Evolutionary conservation across 2,113 vertebrate genomes (phyloP), one percentile per base, ranked within the genome.

Genomic region (Paraplagusia blochii): DNA sequence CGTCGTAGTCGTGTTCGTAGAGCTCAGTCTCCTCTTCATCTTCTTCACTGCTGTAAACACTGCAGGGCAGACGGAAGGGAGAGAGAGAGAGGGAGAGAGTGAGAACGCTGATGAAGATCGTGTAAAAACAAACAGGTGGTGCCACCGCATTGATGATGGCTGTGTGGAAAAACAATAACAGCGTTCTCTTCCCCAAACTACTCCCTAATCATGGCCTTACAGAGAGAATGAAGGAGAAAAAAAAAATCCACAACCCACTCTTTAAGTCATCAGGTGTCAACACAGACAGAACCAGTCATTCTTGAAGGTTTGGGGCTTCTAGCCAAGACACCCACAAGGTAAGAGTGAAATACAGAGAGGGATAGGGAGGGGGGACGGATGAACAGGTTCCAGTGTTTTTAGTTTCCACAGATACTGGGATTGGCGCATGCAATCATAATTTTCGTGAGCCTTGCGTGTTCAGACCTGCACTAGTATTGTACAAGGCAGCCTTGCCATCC

Each of bases 21-120:
- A 96, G 90, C 83, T 99, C 97, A 44, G 93, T 86, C 76, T 99
- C 97, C 18, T 99, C 97, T 1, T 99, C 97, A 29, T 98, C 97
- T 47, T 99, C 97, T 45, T 99, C 97, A 14, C 95, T 98, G 54
- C 97, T 99, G 84, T 99, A 98, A 90, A 98, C 94, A 90, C 97
- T 99, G 84, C 51, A 82, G 67, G 22, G 6, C 22, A 29, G 22
- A 29, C 3, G 22, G 22, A 69, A 29, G 22, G 22, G 22, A 69
- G 11, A 55, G n/a, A 70, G 16, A 64, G 10, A 15, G 11, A 35
- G 33, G 65, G 22, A 69, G 11, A 55, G n/a, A 70, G 16, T 62
- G 10, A 15, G 11, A 35, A 22, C n/a, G n/a, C n/a, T n/a, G 65
- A 16, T 19, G 13, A 48, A 3, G 17, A 22, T n/a, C 18, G 14